Evolutionary conservation across 2,888 invertebrate species (phyloP).

Genomic region (Dryococelus australis): DNA sequence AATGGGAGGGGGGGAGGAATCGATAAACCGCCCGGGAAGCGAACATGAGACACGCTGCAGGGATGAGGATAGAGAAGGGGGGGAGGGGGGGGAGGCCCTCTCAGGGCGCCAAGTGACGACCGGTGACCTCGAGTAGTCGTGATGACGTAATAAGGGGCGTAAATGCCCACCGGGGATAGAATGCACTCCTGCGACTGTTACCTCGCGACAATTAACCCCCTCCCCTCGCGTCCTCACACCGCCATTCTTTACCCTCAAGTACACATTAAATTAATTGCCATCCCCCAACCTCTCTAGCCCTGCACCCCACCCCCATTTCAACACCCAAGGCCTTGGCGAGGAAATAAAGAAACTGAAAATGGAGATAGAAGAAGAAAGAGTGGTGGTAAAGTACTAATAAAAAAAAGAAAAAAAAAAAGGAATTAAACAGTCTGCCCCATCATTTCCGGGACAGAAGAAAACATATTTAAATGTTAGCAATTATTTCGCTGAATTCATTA

Average conservation of each 20-base stretch:
- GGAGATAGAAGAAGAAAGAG: background rate
- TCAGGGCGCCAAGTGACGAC: too few relatives aligned
- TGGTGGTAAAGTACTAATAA: background rate
- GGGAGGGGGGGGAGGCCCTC: too few relatives aligned
- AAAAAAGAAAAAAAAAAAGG: background rate
- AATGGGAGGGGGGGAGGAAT: too few relatives aligned
- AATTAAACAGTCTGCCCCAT: background rate
- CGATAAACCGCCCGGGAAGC: too few relatives aligned
- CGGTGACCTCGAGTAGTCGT: too few relatives aligned
- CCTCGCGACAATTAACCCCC: conserved; percentile 13
- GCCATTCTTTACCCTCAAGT: conserved; percentile 19
- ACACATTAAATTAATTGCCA: conserved; percentile 19
- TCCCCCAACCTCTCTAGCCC: background rate
- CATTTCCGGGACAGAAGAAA: background rate
- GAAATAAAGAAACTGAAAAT: background rate
- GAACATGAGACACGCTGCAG: too few relatives aligned
- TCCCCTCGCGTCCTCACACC: background rate
- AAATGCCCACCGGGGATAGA: background rate
- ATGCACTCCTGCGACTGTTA: background rate
- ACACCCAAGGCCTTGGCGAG: background rate
- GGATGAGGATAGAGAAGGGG: too few relatives aligned
- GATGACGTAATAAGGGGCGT: background rate
- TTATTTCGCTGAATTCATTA: background rate
- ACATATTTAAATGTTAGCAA: conserved; percentile 16
- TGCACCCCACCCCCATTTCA: background rate